Base-by-base conservation (phyloP, 2,113 vertebrate genomes). In the Marcusenius ussheri region DNA sequence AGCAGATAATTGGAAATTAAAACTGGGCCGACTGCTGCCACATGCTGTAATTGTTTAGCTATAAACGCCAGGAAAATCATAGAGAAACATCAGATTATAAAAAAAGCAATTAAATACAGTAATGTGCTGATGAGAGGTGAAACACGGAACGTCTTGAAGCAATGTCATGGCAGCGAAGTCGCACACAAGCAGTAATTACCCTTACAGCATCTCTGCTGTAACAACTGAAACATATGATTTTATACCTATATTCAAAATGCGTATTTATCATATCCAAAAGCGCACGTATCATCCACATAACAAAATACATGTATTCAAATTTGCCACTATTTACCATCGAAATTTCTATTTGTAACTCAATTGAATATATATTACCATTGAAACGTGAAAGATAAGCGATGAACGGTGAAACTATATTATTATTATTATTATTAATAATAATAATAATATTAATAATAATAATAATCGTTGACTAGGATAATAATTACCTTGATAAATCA, bases 1-100 rank as follows among this genome's bases (percentile, higher is more conserved):
- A 90, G 90, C 88, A 90, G 88, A 90, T 90, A 90, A 90, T 90
- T 90, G 90, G 87, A 88, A 90, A 90, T 89, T 89, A 89, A 90
- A 90, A 90, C 90, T 84, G 87, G 66, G 87, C 90, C 80, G 90
- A 88, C 87, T 88, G 90, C 87, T 88, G 77, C 87, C 90, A 88
- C 90, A 90, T 90, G 90, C 90, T 90, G 90, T 88, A 90, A 87
- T 88, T 88, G 90, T 89, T 90, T 89, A 88, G 90, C 74, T 90
- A 87, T 90, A 53, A 84, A 84, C 90, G 87, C 90, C 90, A 58
- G 85, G 83, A 77, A 90, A 89, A 83, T 90, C 87, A 70, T 84
- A 90, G 42, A 62, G 90, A 90, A 90, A 88, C 90, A 88, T 53
- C 51, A 88, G 85, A 90, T 88, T 88, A 88, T 88, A 46, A 88